phyloP scores from a whole-genome alignment of 2,888 invertebrate genomes.

The Ophonus ardosiacus region DNA sequence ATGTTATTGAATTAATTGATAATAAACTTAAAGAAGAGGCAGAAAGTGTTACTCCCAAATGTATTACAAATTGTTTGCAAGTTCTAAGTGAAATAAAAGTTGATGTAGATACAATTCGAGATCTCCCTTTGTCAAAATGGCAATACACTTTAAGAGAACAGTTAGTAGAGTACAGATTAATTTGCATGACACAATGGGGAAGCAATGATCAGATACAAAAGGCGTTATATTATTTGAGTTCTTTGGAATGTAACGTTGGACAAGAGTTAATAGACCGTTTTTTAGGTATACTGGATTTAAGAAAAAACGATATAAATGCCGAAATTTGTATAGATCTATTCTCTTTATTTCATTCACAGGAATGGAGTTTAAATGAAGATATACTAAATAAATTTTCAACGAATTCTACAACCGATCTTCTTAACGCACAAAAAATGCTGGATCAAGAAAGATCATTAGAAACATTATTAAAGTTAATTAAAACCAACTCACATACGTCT shows the following conservation, averaged over 20 bases:
- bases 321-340: conserved; percentile 58
- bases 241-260: conserved; percentile 64
- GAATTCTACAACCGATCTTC: conserved; percentile 48
- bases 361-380: conserved; percentile 63
- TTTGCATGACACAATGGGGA: conserved; percentile 63
- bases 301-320: conserved; percentile 42
- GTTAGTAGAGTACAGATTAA: conserved; percentile 64
- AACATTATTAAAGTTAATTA: conserved; percentile 64
- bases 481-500: conserved; percentile 64
- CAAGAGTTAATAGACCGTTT: conserved; percentile 49
- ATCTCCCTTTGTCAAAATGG: conserved; percentile 66
- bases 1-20: conserved; percentile 65
- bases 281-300: conserved; percentile 53
- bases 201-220: conserved; percentile 59
- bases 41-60: conserved; percentile 55
- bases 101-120: conserved; percentile 55
- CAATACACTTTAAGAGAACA: conserved; percentile 66
- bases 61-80: conserved; percentile 64
- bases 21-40: conserved; percentile 64
- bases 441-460: conserved; percentile 60
- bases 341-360: conserved; percentile 61
- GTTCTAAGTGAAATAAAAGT: conserved; percentile 65
- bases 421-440: conserved; percentile 17
- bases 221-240: conserved; percentile 65
- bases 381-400: conserved; percentile 51